These are phyloP conservation scores for Anthonomus grandis DNA, from an alignment of 1,140 invertebrate species.

Conservation along the genomic window DNA sequence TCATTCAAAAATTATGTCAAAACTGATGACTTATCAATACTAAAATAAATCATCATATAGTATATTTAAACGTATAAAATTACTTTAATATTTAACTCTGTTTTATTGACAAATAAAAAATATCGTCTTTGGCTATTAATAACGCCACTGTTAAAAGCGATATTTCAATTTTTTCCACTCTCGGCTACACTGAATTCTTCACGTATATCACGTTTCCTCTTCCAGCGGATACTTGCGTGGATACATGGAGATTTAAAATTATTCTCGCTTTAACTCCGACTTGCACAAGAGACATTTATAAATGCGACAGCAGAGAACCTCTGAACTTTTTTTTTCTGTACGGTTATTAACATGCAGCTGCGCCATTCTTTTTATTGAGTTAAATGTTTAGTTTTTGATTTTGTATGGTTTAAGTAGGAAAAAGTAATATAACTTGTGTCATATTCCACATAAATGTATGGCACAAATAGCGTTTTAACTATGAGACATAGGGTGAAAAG, in stretches of 20 bases:
- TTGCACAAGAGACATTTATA: conserved; percentile 14
- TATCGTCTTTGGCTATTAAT: background rate
- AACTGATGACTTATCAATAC: background rate
- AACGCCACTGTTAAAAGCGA: conserved; percentile 5
- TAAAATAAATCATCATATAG: background rate
- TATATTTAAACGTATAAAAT: background rate
- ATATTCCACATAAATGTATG: too few relatives aligned
- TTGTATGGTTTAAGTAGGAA: too few relatives aligned
- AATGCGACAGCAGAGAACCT: conserved; percentile 17
- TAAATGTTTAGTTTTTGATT: too few relatives aligned
- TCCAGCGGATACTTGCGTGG: conserved; percentile 17
- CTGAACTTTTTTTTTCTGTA: conserved; percentile 30
- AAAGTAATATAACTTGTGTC: too few relatives aligned
- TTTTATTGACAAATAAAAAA: background rate
- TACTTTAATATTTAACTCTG: background rate
- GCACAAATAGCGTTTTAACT: too few relatives aligned
- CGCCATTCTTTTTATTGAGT: too few relatives aligned
- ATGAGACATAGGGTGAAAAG: too few relatives aligned
- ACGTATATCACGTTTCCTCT: conserved; percentile 25
- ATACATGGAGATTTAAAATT: conserved; percentile 30
- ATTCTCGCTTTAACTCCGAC: conserved; percentile 16
- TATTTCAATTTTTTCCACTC: too few relatives aligned
- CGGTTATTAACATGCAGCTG: conserved; percentile 21
- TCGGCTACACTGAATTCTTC: conserved; percentile 12
- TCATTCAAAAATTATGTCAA: background rate